These are phyloP conservation scores for Mormyrops boulengeri DNA, from an alignment of 2,797 vertebrate genomes.

Conservation along the genomic window DNA sequence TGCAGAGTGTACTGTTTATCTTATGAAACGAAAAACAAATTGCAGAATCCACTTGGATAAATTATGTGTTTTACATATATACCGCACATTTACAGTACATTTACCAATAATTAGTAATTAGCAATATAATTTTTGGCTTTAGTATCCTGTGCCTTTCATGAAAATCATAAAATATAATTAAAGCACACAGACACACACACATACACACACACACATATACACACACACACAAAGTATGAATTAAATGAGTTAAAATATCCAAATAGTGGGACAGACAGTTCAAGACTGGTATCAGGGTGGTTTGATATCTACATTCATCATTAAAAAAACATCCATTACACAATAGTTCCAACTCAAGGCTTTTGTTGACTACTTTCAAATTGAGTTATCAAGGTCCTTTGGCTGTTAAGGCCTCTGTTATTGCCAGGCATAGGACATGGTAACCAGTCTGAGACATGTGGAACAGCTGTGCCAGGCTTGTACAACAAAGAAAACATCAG, in stretches of 20 bases:
- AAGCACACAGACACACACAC: not conserved
- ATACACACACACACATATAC: not conserved
- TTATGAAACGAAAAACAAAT: not conserved
- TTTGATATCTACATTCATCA: not conserved
- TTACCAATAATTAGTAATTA: not conserved
- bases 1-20: not conserved
- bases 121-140: not conserved
- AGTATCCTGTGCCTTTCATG: not conserved
- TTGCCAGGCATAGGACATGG: not conserved
- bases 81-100: not conserved
- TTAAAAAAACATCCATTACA: not conserved
- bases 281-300: not conserved
- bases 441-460: not conserved
- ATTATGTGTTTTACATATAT: not conserved
- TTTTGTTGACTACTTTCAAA: not conserved
- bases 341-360: not conserved
- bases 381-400: not conserved
- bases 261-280: not conserved
- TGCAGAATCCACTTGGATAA: not conserved
- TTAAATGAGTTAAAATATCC: not conserved
- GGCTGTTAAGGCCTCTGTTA: not conserved
- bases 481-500: not conserved
- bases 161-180: not conserved
- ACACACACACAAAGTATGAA: not conserved
- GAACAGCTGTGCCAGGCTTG: not conserved